phyloP scores from a whole-genome alignment of 1,140 invertebrate genomes.

The Dolichoris vasculosae region DNA sequence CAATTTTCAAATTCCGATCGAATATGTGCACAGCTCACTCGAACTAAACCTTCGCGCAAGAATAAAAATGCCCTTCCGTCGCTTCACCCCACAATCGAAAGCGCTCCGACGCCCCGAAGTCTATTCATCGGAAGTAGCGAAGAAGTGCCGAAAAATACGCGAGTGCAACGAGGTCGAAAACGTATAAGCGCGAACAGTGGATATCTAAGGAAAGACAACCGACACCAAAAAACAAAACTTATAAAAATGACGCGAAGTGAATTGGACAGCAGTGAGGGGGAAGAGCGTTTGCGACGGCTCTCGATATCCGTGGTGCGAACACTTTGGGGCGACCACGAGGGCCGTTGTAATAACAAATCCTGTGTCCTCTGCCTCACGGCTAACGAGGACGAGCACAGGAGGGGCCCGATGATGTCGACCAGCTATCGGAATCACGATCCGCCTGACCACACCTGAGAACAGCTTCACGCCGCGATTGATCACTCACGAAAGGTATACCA shows the following conservation, averaged over 20 bases:
- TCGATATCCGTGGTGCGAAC: constrained; percentile 49
- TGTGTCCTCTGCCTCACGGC: constrained; percentile 41
- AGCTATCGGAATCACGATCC: constrained; percentile 35
- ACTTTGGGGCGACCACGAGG: constrained; percentile 48
- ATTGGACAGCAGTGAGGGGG: constrained; percentile 40
- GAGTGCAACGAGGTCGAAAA: background rate
- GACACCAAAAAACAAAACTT: background rate
- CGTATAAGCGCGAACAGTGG: background rate
- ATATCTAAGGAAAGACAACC: background rate
- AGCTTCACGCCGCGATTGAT: constrained; percentile 33
- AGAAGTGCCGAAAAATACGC: background rate
- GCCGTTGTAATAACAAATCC: constrained; percentile 28
- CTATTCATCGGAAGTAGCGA: too few species aligned
- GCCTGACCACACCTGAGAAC: constrained; percentile 48
- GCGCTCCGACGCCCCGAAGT: background rate
- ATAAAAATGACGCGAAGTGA: constrained; percentile 43
- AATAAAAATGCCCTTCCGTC: background rate
- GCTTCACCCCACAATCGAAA: background rate
- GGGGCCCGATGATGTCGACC: background rate
- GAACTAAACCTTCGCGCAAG: background rate
- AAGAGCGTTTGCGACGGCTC: constrained; percentile 36
- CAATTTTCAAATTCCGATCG: background rate
- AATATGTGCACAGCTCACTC: background rate
- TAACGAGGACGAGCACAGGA: constrained; percentile 24
- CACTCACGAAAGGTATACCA: constrained; percentile 46